A percentile compares a stretch with the other conserved stretches of the same genome.
phyloP scores from a whole-genome alignment of 2,113 vertebrate genomes.

The Barnardius zonarius region DNA sequence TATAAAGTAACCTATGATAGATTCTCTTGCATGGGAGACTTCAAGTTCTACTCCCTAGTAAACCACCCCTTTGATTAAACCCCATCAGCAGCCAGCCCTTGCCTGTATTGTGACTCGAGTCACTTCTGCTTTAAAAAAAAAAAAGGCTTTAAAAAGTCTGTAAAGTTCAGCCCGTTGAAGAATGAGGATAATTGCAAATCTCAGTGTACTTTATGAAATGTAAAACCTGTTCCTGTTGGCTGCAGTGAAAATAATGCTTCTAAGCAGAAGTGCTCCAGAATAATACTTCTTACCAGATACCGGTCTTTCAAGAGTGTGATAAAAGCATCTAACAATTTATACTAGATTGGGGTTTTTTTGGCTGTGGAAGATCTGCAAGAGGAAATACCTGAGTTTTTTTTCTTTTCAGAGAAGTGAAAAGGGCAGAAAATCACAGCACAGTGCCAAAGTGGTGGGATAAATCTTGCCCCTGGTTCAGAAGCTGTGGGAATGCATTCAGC shows the following conservation, averaged over 20 bases:
- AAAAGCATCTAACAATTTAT: neutral
- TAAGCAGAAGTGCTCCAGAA: neutral
- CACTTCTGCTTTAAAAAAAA: neutral
- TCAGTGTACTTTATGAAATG: neutral
- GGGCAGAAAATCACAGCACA: neutral
- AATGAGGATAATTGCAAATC: neutral
- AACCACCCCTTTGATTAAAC: neutral
- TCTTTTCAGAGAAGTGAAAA: neutral
- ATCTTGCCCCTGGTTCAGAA: neutral
- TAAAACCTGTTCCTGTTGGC: neutral
- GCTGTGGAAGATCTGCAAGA: neutral
- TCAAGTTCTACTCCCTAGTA: neutral
- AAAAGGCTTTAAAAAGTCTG: neutral
- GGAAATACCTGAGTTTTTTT: neutral
- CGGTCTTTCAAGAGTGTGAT: neutral
- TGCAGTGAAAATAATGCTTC: neutral
- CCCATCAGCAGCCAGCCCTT: neutral
- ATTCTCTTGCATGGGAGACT: neutral
- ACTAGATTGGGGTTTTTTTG: neutral
- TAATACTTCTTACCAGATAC: neutral
- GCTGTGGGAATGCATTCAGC: neutral
- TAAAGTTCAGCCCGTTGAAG: neutral
- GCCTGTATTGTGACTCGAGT: neutral
- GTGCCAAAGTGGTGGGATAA: neutral
- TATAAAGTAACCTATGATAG: neutral